Evolutionary conservation across 2,888 invertebrate genomes (phyloP).

Genomic region (Ametastegia equiseti): DNA sequence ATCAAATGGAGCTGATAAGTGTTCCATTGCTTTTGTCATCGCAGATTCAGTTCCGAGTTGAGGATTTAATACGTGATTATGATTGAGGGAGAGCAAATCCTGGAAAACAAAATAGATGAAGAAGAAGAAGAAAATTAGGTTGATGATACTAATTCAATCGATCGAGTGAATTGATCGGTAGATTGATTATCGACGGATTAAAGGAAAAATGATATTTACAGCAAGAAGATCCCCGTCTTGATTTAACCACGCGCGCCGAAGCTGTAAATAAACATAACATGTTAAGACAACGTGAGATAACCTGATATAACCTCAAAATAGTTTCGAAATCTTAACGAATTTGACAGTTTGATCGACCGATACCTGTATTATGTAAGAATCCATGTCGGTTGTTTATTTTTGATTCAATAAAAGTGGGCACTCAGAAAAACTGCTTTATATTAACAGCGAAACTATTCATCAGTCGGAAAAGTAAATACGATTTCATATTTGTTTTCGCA

Average conservation of each 20-base stretch:
- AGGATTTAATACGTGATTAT: constrained; percentile 63
- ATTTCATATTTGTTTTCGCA: too few species aligned
- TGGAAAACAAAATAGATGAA: constrained; percentile 52
- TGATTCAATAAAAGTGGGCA: not conserved
- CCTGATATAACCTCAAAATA: constrained; percentile 51
- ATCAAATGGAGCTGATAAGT: constrained; percentile 67
- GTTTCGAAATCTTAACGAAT: not conserved
- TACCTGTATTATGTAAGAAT: constrained; percentile 68
- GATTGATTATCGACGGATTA: constrained; percentile 1
- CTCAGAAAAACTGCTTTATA: not conserved
- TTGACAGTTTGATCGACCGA: not conserved
- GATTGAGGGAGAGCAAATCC: constrained; percentile 70
- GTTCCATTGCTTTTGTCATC: constrained; percentile 68
- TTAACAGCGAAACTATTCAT: too few species aligned
- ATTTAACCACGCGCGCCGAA: constrained; percentile 69
- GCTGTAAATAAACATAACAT: constrained; percentile 59
- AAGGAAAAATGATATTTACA: constrained; percentile 60
- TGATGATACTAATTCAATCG: not conserved
- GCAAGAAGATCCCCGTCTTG: constrained; percentile 70
- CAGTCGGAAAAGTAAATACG: too few species aligned
- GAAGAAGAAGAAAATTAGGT: constrained; percentile 35
- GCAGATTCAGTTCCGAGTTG: constrained; percentile 66
- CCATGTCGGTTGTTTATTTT: constrained; percentile 59
- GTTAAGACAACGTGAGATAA: constrained; percentile 6
- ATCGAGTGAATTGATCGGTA: constrained; percentile 8